A percentile compares a stretch with the other conserved stretches of the same genome.
phyloP scores from a whole-genome alignment of 2,888 invertebrate genomes.

The Siphlonurus alternatus region DNA sequence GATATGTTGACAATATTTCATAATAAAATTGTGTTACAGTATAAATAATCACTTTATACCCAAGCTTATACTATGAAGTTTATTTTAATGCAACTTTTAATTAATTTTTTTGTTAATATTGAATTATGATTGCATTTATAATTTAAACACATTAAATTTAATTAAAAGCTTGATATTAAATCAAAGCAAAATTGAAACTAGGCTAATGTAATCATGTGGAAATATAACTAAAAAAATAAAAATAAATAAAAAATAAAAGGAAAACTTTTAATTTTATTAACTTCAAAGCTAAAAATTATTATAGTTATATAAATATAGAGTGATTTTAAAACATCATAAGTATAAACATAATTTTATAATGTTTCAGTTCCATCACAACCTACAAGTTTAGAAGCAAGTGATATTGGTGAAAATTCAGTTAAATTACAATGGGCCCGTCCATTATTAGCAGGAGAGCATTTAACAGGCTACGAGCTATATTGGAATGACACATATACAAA shows the following conservation, averaged over 20 bases:
- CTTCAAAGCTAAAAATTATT: not conserved
- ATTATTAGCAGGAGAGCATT: slow-evolving; percentile 77
- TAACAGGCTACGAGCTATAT: slow-evolving; percentile 88
- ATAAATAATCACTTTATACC: no score
- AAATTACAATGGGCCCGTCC: slow-evolving; percentile 88
- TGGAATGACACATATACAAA: slow-evolving; percentile 95
- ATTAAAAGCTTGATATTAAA: no score
- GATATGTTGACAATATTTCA: no score
- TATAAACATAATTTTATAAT: no score
- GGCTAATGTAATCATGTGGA: not conserved
- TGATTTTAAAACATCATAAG: not conserved
- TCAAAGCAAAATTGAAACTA: not conserved
- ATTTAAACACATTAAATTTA: no score
- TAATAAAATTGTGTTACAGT: no score
- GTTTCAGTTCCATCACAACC: slow-evolving; percentile 83
- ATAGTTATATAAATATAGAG: not conserved
- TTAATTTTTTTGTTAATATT: no score
- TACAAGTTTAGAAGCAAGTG: slow-evolving; percentile 71
- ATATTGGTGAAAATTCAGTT: slow-evolving; percentile 79
- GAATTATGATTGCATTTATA: no score
- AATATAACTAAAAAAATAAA: not conserved
- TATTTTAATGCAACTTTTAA: no score
- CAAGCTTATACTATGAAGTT: no score
- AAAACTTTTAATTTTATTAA: not conserved
- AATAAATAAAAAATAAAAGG: not conserved